Percentiles rank a stretch among this genome's conserved stretches.
These are phyloP conservation scores for Cacatua alba DNA, from an alignment of 2,113 vertebrate species.

Conservation along the genomic window DNA sequence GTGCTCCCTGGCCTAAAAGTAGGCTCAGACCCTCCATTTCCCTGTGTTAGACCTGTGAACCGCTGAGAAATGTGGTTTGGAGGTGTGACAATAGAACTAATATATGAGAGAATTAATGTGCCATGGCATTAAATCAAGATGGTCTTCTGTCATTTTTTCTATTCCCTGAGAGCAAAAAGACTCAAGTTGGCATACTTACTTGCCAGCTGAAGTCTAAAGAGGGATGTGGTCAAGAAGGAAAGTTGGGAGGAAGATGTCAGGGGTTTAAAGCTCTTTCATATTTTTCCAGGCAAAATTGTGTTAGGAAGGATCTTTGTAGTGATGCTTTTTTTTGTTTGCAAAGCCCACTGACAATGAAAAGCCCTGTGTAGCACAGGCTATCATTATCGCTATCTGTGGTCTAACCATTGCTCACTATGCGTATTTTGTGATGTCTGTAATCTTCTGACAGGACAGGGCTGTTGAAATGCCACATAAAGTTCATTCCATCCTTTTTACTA, in stretches of 20 bases:
- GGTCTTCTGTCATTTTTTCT: neutral
- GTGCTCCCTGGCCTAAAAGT: neutral
- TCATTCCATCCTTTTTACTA: neutral
- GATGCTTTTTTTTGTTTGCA: conserved; percentile 15
- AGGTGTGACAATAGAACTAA: neutral
- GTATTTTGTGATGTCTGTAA: conserved; percentile 25
- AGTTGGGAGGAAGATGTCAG: neutral
- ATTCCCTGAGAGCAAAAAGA: neutral
- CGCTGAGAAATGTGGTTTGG: neutral
- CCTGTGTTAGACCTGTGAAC: neutral
- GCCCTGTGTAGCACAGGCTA: neutral
- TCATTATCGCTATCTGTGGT: neutral
- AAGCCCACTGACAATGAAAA: neutral
- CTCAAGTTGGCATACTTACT: neutral
- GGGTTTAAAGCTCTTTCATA: neutral
- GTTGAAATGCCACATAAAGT: conserved; percentile 33
- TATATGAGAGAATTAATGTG: neutral
- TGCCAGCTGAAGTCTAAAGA: neutral
- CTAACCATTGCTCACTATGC: neutral
- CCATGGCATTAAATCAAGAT: neutral
- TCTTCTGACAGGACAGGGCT: conserved; percentile 20
- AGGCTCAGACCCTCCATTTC: neutral
- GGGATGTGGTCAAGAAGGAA: neutral
- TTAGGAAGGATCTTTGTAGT: neutral
- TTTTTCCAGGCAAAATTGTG: conserved; percentile 6